Percentiles rank a stretch among this genome's conserved stretches.
phyloP scores from a whole-genome alignment of 2,113 vertebrate species.

The Pachycephala philippinensis region DNA sequence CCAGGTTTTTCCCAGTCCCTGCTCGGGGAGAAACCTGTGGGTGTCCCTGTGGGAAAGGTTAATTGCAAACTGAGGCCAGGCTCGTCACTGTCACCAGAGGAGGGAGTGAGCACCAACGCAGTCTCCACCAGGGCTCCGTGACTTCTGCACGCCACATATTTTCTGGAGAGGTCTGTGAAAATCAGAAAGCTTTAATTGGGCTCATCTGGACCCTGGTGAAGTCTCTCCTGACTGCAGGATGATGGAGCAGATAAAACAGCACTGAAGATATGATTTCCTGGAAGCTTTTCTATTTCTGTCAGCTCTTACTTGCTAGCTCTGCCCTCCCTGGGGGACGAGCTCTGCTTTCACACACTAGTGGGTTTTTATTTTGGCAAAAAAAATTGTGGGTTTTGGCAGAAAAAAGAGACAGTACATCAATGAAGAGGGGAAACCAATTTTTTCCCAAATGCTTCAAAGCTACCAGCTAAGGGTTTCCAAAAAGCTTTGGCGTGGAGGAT shows the following conservation, averaged over 20 bases:
- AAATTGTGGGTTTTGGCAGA: constrained; percentile 51
- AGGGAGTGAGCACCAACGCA: neutral
- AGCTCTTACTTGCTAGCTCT: constrained; percentile 21
- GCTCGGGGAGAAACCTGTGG: neutral
- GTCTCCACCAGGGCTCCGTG: fast-evolving
- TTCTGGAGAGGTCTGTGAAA: neutral
- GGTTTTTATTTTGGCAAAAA: constrained; percentile 57
- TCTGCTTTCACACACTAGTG: constrained; percentile 42
- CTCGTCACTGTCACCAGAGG: fast-evolving
- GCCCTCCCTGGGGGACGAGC: constrained; percentile 26
- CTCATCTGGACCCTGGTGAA: neutral
- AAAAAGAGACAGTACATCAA: constrained; percentile 62
- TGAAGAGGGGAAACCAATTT: constrained; percentile 44
- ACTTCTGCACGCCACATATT: neutral
- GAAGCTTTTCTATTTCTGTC: constrained; percentile 61
- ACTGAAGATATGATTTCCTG: constrained; percentile 43
- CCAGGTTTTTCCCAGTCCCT: neutral
- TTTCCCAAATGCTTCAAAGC: constrained; percentile 49
- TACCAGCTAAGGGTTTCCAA: constrained; percentile 41
- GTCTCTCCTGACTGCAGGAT: neutral
- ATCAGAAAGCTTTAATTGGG: neutral
- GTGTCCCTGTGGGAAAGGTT: neutral
- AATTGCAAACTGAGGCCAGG: neutral
- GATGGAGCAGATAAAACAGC: constrained; percentile 45
- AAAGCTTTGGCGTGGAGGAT: constrained; percentile 24